These are phyloP conservation scores for Acromyrmex echinatior DNA, from an alignment of 1,140 invertebrate genomes.

Conservation along the genomic window DNA sequence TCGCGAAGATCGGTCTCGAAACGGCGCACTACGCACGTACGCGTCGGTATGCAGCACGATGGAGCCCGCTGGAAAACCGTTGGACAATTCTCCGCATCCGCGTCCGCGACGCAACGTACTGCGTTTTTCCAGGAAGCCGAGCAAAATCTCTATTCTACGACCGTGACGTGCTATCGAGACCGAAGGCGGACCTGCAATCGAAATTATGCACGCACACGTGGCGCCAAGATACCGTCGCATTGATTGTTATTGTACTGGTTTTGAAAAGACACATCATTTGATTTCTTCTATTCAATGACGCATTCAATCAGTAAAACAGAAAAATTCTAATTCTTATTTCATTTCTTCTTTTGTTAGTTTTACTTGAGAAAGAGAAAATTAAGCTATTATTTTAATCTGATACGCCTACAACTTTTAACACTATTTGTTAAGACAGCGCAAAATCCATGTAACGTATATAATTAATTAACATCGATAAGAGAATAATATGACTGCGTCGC, in stretches of 20 bases:
- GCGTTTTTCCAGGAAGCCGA: slow-evolving; percentile 65
- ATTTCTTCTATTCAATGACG: not conserved
- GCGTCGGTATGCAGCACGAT: slow-evolving; percentile 60
- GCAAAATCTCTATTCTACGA: slow-evolving; percentile 70
- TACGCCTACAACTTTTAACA: not conserved
- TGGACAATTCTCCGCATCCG: slow-evolving; percentile 14
- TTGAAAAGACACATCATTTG: not conserved
- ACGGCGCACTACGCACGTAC: slow-evolving; percentile 61
- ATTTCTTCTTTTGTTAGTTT: not conserved
- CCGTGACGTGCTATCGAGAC: slow-evolving; percentile 48
- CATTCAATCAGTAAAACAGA: not conserved
- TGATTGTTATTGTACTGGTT: not conserved
- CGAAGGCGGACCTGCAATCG: slow-evolving; percentile 22
- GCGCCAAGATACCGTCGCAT: slow-evolving; percentile 56
- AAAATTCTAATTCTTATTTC: not conserved
- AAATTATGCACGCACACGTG: slow-evolving; percentile 62
- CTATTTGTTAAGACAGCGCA: not conserved
- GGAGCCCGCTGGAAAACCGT: slow-evolving; percentile 63
- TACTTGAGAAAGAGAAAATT: slow-evolving; percentile 14
- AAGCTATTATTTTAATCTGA: not conserved
- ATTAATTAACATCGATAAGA: slow-evolving; percentile 1
- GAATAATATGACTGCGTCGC: not conserved
- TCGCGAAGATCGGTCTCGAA: slow-evolving; percentile 66
- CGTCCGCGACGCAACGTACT: slow-evolving; percentile 43
- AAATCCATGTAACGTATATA: not conserved